A percentile compares a stretch with the other conserved stretches of the same genome.
Conservation (phyloP, 2,797 vertebrate genomes). For the Phyllotis vaccarum region DNA sequence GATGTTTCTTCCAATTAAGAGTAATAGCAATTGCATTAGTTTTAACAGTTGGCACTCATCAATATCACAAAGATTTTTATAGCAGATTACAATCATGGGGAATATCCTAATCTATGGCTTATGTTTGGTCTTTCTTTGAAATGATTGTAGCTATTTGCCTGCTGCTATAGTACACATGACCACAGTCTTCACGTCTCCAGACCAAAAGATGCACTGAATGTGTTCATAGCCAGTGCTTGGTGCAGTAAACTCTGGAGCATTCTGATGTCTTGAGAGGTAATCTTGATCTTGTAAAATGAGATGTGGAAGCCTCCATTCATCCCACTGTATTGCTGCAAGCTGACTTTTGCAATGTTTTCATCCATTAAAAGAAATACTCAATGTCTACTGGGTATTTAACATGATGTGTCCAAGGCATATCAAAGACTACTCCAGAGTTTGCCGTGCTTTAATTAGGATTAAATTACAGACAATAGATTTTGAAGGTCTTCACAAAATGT, state of each 20-base stretch:
- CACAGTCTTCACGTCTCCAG: neutral
- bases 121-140: constrained; percentile 37
- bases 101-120: constrained; percentile 36
- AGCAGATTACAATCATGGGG: constrained; percentile 1
- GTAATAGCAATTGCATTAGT: neutral
- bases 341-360: constrained; percentile 25
- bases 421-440: neutral
- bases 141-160: constrained; percentile 41
- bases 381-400: neutral
- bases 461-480: neutral
- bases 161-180: neutral
- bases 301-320: constrained; percentile 39
- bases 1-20: constrained; percentile 32
- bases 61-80: constrained; percentile 10
- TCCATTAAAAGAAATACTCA: constrained; percentile 24
- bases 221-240: constrained; percentile 46
- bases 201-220: constrained; percentile 45
- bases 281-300: constrained; percentile 44
- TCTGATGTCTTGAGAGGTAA: constrained; percentile 37
- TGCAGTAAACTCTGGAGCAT: constrained; percentile 40
- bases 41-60: neutral
- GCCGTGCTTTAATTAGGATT: neutral
- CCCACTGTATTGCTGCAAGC: neutral
- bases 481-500: neutral
- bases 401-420: neutral